Conservation (phyloP, 2,797 vertebrate species). For the Chelon auratus region DNA sequence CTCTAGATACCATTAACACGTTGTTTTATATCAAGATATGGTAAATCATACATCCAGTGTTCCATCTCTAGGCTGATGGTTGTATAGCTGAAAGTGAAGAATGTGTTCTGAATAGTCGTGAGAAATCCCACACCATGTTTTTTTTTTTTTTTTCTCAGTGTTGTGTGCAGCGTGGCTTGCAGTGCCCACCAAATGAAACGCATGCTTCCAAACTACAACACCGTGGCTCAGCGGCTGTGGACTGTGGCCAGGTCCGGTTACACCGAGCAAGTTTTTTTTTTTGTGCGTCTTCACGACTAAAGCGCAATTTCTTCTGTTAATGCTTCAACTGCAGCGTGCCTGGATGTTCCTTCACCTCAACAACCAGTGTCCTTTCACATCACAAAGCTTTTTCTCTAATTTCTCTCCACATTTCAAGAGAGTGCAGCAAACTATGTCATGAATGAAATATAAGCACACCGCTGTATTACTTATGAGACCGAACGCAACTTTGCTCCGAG, state of each 20-base stretch:
- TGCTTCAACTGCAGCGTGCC: constrained; percentile 41
- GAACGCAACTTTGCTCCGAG: constrained; percentile 76
- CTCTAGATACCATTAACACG: constrained; percentile 47
- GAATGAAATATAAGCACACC: constrained; percentile 81
- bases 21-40: constrained; percentile 31
- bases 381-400: constrained; percentile 71
- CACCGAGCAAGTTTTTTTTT: constrained; percentile 41
- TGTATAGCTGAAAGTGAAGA: constrained; percentile 28
- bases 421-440: constrained; percentile 73
- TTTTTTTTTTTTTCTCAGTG: constrained; percentile 1
- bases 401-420: constrained; percentile 47
- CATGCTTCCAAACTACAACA: background rate
- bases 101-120: constrained; percentile 12
- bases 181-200: constrained; percentile 35
- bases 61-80: constrained; percentile 14
- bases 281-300: constrained; percentile 20
- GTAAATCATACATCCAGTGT: constrained; percentile 13
- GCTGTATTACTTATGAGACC: constrained; percentile 81
- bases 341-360: constrained; percentile 66
- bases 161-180: constrained; percentile 22
- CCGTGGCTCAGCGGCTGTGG: constrained; percentile 12
- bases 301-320: constrained; percentile 30
- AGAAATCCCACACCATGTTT: constrained; percentile 2
- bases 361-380: constrained; percentile 71
- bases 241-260: constrained; percentile 6